Conservation (phyloP, 2,888 invertebrate genomes). For the Drosophila sordidula region DNA sequence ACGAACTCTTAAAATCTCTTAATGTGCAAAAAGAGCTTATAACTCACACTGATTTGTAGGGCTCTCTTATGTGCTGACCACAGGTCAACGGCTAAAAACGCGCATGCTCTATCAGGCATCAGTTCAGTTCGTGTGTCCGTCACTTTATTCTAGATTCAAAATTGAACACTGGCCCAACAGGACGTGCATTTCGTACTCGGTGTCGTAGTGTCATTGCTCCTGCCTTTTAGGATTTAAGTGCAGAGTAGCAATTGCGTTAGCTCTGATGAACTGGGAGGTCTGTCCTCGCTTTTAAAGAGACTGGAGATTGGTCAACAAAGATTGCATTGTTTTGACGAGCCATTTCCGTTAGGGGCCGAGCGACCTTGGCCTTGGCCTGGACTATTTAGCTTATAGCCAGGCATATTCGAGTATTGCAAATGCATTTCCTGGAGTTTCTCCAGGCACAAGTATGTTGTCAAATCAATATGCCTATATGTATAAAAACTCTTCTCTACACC, state of each 20-base stretch:
- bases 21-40: neutral
- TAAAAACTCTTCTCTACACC: neutral
- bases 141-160: neutral
- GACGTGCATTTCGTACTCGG: too few relatives aligned
- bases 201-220: too few relatives aligned
- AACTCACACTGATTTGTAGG: too few relatives aligned
- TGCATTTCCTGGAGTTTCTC: neutral
- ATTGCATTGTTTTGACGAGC: conserved; percentile 28
- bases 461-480: neutral
- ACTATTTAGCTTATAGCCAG: conserved; percentile 5
- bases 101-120: conserved; percentile 17
- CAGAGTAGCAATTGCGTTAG: neutral
- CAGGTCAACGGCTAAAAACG: conserved; percentile 13
- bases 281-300: neutral
- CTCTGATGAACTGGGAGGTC: neutral
- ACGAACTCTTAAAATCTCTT: conserved; percentile 2
- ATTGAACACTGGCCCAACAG: neutral
- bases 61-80: conserved; percentile 9
- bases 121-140: neutral
- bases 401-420: neutral
- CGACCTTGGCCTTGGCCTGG: conserved; percentile 41
- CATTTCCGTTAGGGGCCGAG: conserved; percentile 1
- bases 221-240: neutral
- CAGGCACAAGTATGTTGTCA: neutral
- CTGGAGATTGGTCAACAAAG: conserved; percentile 8